Evolutionary conservation across 2,113 vertebrate species (phyloP), one percentile per base, ranked within the genome.

Genomic region (Triplophysa siluroides): DNA sequence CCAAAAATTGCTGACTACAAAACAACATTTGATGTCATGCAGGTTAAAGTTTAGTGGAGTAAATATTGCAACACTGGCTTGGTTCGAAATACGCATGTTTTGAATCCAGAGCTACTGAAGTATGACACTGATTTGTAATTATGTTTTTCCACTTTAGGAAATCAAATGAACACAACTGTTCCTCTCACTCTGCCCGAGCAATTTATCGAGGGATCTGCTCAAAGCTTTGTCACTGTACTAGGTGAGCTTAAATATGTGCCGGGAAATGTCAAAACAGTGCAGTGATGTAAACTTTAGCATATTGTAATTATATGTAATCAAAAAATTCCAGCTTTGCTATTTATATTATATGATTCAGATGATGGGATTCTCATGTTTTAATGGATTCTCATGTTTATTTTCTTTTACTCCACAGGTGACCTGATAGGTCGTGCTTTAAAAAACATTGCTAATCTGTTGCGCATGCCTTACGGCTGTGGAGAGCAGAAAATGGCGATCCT

Each of bases 401-500:
- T 6, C 5, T 7, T 38, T 38, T 38, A 6, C 68, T 10, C 94
- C 0, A 93, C 95, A 94, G 94, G 94, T 81, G 94, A 95, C 24
- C 86, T 94, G 64, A 60, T 95, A 88, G 91, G 92, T 10, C 88
- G 90, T 77, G 92, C 93, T 24, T 84, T 95, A 84, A 81, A 87
- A 76, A 94, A 94, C 78, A 88, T 90, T 70, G 91, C 88, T 13
- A 83, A 90, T 45, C 92, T 95, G 67, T 91, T 95, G 33, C 33
- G 26, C 6, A 38, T 38, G 33, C 33, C 33, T 93, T 95, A 92
- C 60, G 94, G 93, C 45, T 94, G 93, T 66, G 94, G 93, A 69
- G 94, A 95, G 77, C 95, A 98, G 87, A 96, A 95, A 86, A 96
- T 96, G 95, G 41, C 96, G 74, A 79, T 73, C 18, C 95, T 97